Evolutionary conservation across 2,888 invertebrate species (phyloP).

Genomic region (Neoitamus cyanurus): DNA sequence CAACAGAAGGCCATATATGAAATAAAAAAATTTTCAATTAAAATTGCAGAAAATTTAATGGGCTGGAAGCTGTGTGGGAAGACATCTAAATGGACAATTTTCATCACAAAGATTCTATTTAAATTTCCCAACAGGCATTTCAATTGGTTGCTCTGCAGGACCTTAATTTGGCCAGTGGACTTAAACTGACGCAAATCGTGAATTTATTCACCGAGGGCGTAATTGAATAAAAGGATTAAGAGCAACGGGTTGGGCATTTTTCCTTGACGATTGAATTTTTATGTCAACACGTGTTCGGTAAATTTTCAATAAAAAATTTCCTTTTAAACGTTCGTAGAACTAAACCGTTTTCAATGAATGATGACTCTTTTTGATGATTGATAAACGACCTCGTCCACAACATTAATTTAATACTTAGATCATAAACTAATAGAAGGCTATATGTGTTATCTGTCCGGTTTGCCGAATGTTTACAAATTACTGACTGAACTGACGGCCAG

Average conservation of each 20-base stretch:
- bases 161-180: background rate
- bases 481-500: too few relatives aligned
- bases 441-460: too few relatives aligned
- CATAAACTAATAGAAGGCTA: too few relatives aligned
- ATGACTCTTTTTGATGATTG: too few relatives aligned
- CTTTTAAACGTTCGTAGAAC: too few relatives aligned
- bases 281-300: too few relatives aligned
- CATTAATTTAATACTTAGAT: too few relatives aligned
- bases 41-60: background rate
- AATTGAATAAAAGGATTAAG: background rate
- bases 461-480: too few relatives aligned
- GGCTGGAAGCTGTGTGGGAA: background rate
- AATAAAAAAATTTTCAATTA: background rate
- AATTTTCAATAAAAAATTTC: too few relatives aligned
- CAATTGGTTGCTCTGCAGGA: background rate
- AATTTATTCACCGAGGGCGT: background rate
- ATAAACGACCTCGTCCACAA: too few relatives aligned
- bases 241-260: background rate
- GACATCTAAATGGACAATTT: background rate
- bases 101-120: background rate
- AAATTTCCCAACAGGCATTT: background rate
- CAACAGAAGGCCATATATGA: background rate
- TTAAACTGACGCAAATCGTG: background rate
- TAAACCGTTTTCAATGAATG: too few relatives aligned
- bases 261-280: background rate